These are phyloP conservation scores for Actias luna DNA, from an alignment of 2,888 invertebrate genomes.

Conservation along the genomic window DNA sequence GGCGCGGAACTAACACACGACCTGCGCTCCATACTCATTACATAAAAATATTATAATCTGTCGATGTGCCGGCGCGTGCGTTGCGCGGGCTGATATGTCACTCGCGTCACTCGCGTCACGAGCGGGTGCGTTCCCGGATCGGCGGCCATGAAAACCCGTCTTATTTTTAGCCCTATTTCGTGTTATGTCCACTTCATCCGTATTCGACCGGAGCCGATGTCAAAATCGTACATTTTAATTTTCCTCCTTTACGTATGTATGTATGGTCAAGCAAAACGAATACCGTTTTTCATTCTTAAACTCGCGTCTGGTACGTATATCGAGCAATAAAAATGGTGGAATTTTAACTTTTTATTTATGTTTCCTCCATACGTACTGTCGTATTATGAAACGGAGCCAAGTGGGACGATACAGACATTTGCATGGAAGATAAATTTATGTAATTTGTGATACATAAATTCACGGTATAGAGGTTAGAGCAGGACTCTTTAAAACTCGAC, in stretches of 20 bases:
- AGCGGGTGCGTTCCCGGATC: constrained; percentile 23
- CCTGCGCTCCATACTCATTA: constrained; percentile 53
- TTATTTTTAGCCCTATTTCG: constrained; percentile 62
- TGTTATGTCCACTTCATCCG: constrained; percentile 52
- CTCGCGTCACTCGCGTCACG: constrained; percentile 17
- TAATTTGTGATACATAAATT: background rate
- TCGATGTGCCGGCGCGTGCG: constrained; percentile 1
- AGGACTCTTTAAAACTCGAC: too few relatives aligned
- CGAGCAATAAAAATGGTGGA: background rate
- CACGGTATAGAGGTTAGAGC: too few relatives aligned
- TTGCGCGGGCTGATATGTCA: constrained; percentile 15
- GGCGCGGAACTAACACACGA: constrained; percentile 54
- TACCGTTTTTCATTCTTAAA: background rate
- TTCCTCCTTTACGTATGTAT: background rate
- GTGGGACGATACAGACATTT: background rate
- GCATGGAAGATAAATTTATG: background rate
- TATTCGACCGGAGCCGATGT: background rate
- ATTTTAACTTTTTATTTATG: background rate
- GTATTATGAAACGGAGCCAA: constrained; percentile 6
- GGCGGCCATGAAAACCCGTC: constrained; percentile 55
- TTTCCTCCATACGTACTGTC: background rate
- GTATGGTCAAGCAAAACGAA: constrained; percentile 10
- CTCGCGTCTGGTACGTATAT: background rate
- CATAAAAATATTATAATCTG: constrained; percentile 19
- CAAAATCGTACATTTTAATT: background rate